Evolutionary conservation across 2,888 invertebrate genomes (phyloP), one percentile per base, ranked within the genome.

Genomic region (Drosophila sordidula): DNA sequence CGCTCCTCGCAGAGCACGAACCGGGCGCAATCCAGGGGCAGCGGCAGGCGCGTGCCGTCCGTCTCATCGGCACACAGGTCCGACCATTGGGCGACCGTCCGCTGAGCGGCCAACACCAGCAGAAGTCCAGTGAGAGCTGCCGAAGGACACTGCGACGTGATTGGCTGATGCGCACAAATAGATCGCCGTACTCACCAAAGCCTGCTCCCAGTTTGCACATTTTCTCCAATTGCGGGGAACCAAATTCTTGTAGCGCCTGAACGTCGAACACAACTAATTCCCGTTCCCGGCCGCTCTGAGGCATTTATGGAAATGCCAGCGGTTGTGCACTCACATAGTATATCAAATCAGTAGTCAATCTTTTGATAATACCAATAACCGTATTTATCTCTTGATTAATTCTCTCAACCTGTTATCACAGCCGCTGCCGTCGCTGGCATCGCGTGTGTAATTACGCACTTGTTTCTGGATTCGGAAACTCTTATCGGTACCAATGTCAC

Each of bases 1-100:
- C 78, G 75, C n/a, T 78, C 66, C 8, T 70, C 55, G 45, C 90
- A 90, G 4, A 87, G 55, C 6, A 85, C 75, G 47, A 78, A 90
- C 18, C 84, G 74, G 4, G 51, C 45, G n/a, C 91, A 90, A 38
- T 90, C 82, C 3, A 62, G 11, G 2, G 82, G 69, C 29, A 89
- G 47, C 1, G 84, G 47, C 12, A 90, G 42, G 2, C 81, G 80
- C 4, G 71, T 57, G 6, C 90, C 91, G 25, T 90, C 83, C 9
- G 59, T 56, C 63, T 87, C 56, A 18, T 70, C 26, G 9, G 68
- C 51, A 45, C 91, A 90, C 4, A 87, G 61, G 62, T 80, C 70
- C 26, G 67, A 2, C 36, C 41, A 50, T 38, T 70, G 66, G 16
- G 46, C 52, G 6, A 45, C 3, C 1, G 39, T 18, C 5, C 39